Evolutionary conservation across 53 echinoderm and acorn worm genomes (phyloP), one percentile per base, ranked within the genome.

Genomic region (Temnopleurus reevesii): DNA sequence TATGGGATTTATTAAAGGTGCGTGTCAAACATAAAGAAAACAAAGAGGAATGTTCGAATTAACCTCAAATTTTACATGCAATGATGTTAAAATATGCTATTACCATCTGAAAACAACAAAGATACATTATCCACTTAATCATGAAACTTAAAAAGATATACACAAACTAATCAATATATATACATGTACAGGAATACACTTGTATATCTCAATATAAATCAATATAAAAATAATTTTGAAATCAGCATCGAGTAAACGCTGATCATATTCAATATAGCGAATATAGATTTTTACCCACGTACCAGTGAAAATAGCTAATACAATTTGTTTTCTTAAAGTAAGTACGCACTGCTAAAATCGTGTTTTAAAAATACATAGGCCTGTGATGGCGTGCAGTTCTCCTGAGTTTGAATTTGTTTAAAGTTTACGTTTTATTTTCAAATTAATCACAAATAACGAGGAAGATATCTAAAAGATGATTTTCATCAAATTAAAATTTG

Each of bases 201-300:
- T 41, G 71, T 71, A 71, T 38, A 71, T 71, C n/a, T n/a, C n/a
- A n/a, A n/a, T n/a, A n/a, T n/a, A n/a, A 71, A 41, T 71, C 71
- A 71, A 71, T 71, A 71, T 71, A 71, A 71, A 71, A 49, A 71
- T 38, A 38, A 71, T 5, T 41, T 71, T 41, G n/a, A 21, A 71
- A 71, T 71, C 71, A 41, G 41, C 41, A 71, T 38, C 41, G 71
- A 38, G 41, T 41, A 71, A n/a, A 71, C 23, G 13, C 36, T 71
- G 71, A 71, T 41, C 43, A 71, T 41, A 8, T 21, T 4, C 30
- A 30, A 31, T 25, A 8, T 13, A 71, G 19, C 36, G 23, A 41
- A 71, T 71, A 71, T 71, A 38, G 3, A 19, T n/a, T 38, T 5
- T 38, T 5, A 71, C 71, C 71, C 71, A 71, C 8, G 21, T 21